Base-by-base conservation (phyloP, 2,888 invertebrate species). In the Caenorhabditis afra region DNA sequence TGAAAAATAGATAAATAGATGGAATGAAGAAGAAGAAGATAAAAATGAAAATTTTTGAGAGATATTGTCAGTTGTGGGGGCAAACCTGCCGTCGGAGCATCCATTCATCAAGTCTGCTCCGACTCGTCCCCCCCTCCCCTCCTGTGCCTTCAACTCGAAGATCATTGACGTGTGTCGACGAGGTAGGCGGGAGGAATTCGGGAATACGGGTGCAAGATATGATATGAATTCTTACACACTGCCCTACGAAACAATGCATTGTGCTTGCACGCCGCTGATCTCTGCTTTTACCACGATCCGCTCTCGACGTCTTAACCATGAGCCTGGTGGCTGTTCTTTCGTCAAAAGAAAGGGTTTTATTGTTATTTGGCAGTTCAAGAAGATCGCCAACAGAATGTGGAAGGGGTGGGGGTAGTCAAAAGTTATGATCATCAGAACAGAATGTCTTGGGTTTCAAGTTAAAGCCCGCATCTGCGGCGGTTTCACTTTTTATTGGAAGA, bases 41-140 rank as follows among this genome's bases (percentile, higher is more conserved):
- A 64, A 64, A 64, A 45, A 62, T 64, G 71, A 64, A 73, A 73
- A 73, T 41, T 73, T 71, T 62, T 58, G 73, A 73, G 73, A 73
- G 64, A 73, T 73, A 73, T 73, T 73, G 73, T 73, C 73, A 73
- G 73, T 73, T 73, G 73, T 70, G 61, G 53, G 49, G 57, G 64
- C 62, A 71, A 57, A 58, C 44, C 7, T 58, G 58, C 20, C 35
- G 22, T 39, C 20, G 58, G 39, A 57, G 61, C 57, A 55, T 64
- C 58, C 64, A 73, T 73, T 64, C 73, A 73, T 73, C 73, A 73
- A 73, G 58, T 64, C 47, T 44, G 50, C 41, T 64, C 39, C 47
- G 62, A 45, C 18, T 22, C 61, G 29, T 29, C 39, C 23, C n/a
- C 23, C 23, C 52, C n/a, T n/a, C 29, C n/a, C 52, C 55, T 16